phyloP scores from a whole-genome alignment of 2,113 vertebrate species.

The Vireo altiloquus region DNA sequence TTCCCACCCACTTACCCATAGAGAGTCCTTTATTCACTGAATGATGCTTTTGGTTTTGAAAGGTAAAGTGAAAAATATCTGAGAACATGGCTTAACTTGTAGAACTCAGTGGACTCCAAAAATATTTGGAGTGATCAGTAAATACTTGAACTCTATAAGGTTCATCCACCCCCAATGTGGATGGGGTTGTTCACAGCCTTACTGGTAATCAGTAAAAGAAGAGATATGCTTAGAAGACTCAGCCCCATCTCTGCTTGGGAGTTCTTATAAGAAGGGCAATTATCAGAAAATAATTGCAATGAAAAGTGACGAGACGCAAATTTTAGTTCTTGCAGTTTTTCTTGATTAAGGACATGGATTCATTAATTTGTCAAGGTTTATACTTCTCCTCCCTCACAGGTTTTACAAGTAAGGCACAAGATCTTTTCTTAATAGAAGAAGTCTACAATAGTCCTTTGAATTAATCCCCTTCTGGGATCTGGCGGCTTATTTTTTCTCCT shows the following conservation, averaged over 20 bases:
- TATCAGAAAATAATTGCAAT: background rate
- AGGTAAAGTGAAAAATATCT: background rate
- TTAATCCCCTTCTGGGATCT: background rate
- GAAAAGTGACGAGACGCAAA: background rate
- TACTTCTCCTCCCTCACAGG: background rate
- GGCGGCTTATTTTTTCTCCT: background rate
- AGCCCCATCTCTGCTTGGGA: background rate
- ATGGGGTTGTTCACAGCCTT: conserved; percentile 7
- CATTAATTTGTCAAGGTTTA: background rate
- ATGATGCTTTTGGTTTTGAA: background rate
- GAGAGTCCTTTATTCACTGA: background rate
- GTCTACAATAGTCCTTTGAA: background rate
- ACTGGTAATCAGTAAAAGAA: background rate
- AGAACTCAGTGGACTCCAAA: background rate
- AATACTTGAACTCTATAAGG: background rate
- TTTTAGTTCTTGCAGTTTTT: background rate
- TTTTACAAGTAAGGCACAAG: background rate
- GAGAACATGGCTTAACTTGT: background rate
- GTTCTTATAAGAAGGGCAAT: background rate
- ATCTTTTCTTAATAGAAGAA: background rate
- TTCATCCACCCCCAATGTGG: background rate
- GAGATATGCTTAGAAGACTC: background rate
- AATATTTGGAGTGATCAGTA: conserved; percentile 17
- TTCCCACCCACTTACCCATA: background rate
- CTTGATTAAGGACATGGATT: background rate